Base-by-base conservation (phyloP, 2,113 vertebrate genomes). In the Todiramphus saurophagus region DNA sequence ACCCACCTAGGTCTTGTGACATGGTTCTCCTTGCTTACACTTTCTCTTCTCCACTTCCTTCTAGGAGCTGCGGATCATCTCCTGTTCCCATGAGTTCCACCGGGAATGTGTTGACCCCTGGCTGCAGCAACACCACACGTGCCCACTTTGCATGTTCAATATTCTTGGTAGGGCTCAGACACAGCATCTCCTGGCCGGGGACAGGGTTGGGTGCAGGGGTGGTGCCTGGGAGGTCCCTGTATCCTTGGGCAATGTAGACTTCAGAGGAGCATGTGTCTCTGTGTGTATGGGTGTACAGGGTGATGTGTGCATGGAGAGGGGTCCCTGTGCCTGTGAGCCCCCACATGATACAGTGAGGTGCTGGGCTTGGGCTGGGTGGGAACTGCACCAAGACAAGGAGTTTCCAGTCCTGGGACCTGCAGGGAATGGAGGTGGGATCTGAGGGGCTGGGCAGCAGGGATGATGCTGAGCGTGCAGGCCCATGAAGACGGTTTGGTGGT, bases 101-200 rank as follows among this genome's bases (percentile, higher is more conserved):
- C 98, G 98, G 87, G 98, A 98, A 55, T 99, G 99, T 44, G 99
- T 99, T 67, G 99, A 99, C 96, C 99, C 99, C 66, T 99, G 99
- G 99, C 98, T 99, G 46, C 97, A 99, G 83, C 99, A 99, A 77
- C 99, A 99, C 83, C 99, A 98, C 94, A 99, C 99, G 2, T 99
- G 99, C 70, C 99, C 99, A 0, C 98, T 99, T 86, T 99, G 99
- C 98, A 99, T 99, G 99, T 99, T 99, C 98, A 99, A 99, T 97
- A 99, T 99, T 97, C 98, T 99, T 97, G 99, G 99, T 99, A 99
- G 98, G 97, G 74, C 69, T 94, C 79, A 79, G 70, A 53, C 15
- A 13, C 5, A 2, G 72, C 48, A 8, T 58, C 92, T 64, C 33
- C 16, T 3, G 6, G 48, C 31, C n/a, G 59, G 83, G 74, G 23